Percentiles rank a stretch among this genome's conserved stretches.
These are phyloP conservation scores for Cordylochernes scorpioides DNA, from an alignment of 2,888 invertebrate genomes.

Conservation along the genomic window DNA sequence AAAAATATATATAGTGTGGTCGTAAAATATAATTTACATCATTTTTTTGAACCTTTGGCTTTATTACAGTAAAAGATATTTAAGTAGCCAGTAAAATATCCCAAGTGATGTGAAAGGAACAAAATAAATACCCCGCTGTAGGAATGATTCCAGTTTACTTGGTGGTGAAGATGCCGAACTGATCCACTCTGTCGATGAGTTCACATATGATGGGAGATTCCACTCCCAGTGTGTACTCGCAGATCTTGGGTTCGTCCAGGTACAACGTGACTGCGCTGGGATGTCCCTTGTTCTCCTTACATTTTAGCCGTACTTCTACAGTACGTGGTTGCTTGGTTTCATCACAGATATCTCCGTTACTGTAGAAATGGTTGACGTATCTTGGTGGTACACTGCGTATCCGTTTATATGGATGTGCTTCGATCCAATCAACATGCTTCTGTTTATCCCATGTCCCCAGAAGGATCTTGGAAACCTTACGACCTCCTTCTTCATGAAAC, in stretches of 20 bases:
- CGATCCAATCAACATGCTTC: slow-evolving; percentile 1
- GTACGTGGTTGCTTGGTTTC: slow-evolving; percentile 30
- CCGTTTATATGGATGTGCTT: no score
- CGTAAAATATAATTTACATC: no score
- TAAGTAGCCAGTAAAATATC: no score
- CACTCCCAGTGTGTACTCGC: slow-evolving; percentile 69
- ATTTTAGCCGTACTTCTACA: slow-evolving; percentile 40
- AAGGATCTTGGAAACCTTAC: no score
- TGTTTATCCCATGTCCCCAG: no score
- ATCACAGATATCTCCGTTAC: slow-evolving; percentile 59
- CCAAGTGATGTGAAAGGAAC: no score
- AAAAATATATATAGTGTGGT: no score
- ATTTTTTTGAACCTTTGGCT: no score
- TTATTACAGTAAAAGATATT: no score
- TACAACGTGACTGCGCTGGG: slow-evolving; percentile 60
- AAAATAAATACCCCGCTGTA: no score
- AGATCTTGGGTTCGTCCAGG: slow-evolving; percentile 64
- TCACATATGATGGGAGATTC: slow-evolving; percentile 73
- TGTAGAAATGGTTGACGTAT: slow-evolving; percentile 55
- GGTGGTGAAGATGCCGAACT: slow-evolving; percentile 34
- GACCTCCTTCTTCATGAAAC: no score
- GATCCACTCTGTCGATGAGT: slow-evolving; percentile 49
- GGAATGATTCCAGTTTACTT: no score
- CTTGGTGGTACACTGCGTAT: slow-evolving; percentile 17
- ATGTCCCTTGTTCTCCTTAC: slow-evolving; percentile 18